phyloP scores from a whole-genome alignment of 2,797 vertebrate species.

The Neosalanx taihuensis region DNA sequence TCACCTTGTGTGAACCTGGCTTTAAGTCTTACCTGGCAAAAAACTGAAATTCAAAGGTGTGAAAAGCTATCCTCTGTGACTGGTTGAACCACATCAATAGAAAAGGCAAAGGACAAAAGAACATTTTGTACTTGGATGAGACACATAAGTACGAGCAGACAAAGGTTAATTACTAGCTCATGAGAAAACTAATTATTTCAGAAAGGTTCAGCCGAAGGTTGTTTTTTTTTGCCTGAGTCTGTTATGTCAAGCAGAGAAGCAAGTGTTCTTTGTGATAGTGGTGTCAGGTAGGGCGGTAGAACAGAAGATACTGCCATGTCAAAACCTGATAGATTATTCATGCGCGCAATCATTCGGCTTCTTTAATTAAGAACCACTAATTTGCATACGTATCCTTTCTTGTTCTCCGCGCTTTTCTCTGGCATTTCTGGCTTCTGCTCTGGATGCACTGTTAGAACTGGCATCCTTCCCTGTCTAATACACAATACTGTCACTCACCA shows the following conservation, averaged over 20 bases:
- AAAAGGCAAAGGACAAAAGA: constrained; percentile 46
- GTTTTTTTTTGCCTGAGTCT: constrained; percentile 44
- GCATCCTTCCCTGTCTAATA: constrained; percentile 56
- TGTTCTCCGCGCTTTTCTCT: constrained; percentile 24
- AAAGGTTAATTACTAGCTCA: constrained; percentile 69
- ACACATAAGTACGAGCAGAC: constrained; percentile 48
- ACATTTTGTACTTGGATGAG: constrained; percentile 55
- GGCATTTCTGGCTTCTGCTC: constrained; percentile 36
- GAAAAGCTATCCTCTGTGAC: constrained; percentile 43
- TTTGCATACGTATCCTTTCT: constrained; percentile 66
- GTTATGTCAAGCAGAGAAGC: constrained; percentile 46
- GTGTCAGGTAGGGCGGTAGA: constrained; percentile 56
- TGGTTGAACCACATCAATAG: constrained; percentile 40
- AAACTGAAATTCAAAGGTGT: constrained; percentile 19
- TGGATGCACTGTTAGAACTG: constrained; percentile 66
- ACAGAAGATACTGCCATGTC: constrained; percentile 55
- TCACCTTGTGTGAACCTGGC: too few species aligned
- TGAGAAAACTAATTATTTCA: constrained; percentile 66
- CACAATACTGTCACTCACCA: constrained; percentile 55
- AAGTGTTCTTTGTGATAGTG: constrained; percentile 59
- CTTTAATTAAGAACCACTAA: constrained; percentile 70
- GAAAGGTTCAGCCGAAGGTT: constrained; percentile 33
- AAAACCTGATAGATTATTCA: constrained; percentile 70
- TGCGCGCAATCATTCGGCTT: constrained; percentile 65
- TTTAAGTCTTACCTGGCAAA: too few species aligned